A percentile compares a stretch with the other conserved stretches of the same genome.
Evolutionary conservation across 2,113 vertebrate species (phyloP).

Genomic region (Sapayoa aenigma): DNA sequence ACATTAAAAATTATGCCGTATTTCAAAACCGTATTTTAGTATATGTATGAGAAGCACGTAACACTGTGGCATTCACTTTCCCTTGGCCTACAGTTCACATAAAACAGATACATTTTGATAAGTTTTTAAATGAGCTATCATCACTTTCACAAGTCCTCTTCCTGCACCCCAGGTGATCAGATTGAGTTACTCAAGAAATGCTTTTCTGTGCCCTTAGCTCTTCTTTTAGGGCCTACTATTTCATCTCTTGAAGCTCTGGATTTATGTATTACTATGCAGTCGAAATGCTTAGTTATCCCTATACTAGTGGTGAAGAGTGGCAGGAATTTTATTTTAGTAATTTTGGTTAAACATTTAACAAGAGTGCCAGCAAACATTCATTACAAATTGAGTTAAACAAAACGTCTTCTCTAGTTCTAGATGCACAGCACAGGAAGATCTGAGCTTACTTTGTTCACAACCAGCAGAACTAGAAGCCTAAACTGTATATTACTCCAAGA

Average conservation of each 20-base stretch:
- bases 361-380: not conserved
- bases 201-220: not conserved
- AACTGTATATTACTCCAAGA: not conserved
- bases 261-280: not conserved
- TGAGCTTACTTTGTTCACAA: not conserved
- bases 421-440: not conserved
- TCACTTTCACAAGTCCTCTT: not conserved
- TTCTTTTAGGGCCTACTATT: not conserved
- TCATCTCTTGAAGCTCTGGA: not conserved
- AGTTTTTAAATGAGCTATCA: not conserved
- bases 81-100: not conserved
- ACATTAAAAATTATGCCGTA: not conserved
- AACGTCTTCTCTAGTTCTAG: not conserved
- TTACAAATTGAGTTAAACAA: not conserved
- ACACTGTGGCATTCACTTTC: not conserved
- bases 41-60: rapidly evolving
- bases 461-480: not conserved
- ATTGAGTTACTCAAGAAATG: not conserved
- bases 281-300: not conserved
- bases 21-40: not conserved
- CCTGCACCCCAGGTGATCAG: not conserved
- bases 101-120: not conserved
- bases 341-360: not conserved
- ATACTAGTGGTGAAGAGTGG: not conserved
- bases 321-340: not conserved